Base-by-base conservation (phyloP, 1,140 invertebrate species). In the Xylocopa sonorina region DNA sequence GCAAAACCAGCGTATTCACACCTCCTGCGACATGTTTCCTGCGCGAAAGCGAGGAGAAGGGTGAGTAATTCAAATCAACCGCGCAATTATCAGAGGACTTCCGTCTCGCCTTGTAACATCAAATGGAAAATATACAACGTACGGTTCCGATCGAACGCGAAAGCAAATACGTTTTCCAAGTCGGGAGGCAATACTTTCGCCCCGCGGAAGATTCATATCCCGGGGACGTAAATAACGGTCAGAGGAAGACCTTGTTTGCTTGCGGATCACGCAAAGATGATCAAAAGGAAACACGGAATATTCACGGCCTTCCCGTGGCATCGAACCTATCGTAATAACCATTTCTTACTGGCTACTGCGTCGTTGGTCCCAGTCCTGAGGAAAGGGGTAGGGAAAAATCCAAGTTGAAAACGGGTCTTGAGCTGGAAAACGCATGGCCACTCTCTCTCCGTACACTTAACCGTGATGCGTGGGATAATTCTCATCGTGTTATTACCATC, bases 381-480 rank as follows among this genome's bases (percentile, higher is more conserved):
- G 32, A 58, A 27, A 58, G 78, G 16, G 55, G 43, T 46, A 80
- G 53, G 55, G 74, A 86, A 81, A n/a, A n/a, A n/a, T 77, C 38
- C 84, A 57, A 83, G 73, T 62, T 73, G 78, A 72, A 85, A 85
- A 78, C 73, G 73, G 71, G 73, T 68, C 78, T 62, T 51, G 53
- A 46, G 75, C 67, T 84, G 69, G 83, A 84, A 85, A 87, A 86
- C 60, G 75, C 24, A 69, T 43, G 69, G 38, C 58, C 24, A 58
- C 60, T 74, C 57, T 81, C 57, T 81, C 72, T 71, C 73, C 29
- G 32, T 71, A 79, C 72, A 67, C 69, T 79, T 84, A 86, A 80
- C 77, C 76, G 81, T 77, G 67, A 38, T 82, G 89, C 91, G 91
- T 92, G 91, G 90, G 91, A 92, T 91, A 91, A 89, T 92, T 92